A percentile compares a stretch with the other conserved stretches of the same genome.
phyloP scores from a whole-genome alignment of 2,797 vertebrate genomes.

The Glyptemys insculpta region DNA sequence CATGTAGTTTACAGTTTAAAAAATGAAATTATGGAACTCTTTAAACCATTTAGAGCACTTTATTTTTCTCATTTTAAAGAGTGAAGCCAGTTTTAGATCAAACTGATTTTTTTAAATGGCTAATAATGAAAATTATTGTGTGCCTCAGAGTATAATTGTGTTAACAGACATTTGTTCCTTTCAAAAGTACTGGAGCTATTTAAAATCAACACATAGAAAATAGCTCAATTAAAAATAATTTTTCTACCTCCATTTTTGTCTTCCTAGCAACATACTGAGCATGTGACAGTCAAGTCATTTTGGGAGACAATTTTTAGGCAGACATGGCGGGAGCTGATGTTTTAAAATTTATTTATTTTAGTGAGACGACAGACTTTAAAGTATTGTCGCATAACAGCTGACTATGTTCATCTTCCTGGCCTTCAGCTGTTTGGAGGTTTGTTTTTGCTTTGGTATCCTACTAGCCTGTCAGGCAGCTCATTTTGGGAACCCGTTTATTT shows the following conservation, averaged over 20 bases:
- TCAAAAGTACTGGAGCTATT: neutral
- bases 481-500: neutral
- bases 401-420: neutral
- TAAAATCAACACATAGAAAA: neutral
- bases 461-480: neutral
- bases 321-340: neutral
- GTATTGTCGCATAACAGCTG: conserved; percentile 8
- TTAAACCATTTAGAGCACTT: neutral
- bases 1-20: neutral
- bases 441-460: neutral
- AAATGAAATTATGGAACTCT: neutral
- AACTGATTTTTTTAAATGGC: neutral
- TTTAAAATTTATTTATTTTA: neutral
- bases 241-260: neutral
- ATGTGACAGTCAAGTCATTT: neutral
- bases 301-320: neutral
- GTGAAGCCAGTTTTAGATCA: neutral
- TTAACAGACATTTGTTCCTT: neutral
- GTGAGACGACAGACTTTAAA: neutral
- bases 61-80: neutral
- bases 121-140: neutral
- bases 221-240: neutral
- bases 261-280: neutral
- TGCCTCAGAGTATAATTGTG: neutral
- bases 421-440: neutral